Percentiles rank a stretch among this genome's conserved stretches.
Evolutionary conservation across 2,113 vertebrate genomes (phyloP).

Genomic region (Oncorhynchus tshawytscha): DNA sequence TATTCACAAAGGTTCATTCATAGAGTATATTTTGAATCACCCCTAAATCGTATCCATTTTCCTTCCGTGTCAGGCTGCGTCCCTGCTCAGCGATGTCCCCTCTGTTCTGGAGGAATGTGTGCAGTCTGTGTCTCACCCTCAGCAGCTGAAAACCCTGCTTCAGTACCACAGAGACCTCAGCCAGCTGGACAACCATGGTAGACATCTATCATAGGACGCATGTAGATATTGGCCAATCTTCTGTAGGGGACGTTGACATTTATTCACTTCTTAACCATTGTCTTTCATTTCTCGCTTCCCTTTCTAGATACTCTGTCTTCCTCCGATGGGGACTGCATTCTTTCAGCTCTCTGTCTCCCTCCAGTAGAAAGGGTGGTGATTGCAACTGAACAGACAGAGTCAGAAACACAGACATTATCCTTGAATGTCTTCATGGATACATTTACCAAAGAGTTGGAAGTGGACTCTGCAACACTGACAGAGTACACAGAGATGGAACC

Average conservation of each 20-base stretch:
- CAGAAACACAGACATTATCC: neutral
- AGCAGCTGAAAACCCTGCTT: conserved; percentile 21
- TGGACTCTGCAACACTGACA: neutral
- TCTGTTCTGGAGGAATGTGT: conserved; percentile 33
- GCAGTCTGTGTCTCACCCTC: conserved; percentile 19
- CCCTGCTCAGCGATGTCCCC: conserved; percentile 30
- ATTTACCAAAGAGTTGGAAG: conserved; percentile 4
- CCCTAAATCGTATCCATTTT: neutral
- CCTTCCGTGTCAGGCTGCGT: conserved; percentile 22
- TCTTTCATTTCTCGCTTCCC: too few species aligned
- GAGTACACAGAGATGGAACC: neutral
- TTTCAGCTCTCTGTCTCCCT: conserved; percentile 9
- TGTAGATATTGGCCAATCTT: neutral
- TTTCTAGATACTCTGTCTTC: conserved; percentile 1
- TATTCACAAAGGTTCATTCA: neutral
- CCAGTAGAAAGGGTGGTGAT: neutral
- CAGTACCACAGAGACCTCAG: conserved; percentile 16
- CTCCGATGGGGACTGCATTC: neutral
- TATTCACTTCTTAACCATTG: neutral
- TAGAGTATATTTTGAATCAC: neutral
- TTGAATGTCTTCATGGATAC: conserved; percentile 17
- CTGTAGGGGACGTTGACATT: neutral
- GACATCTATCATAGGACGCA: neutral
- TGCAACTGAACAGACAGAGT: neutral
- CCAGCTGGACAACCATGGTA: conserved; percentile 18